These are phyloP conservation scores for Drosophila meridionalis DNA, from an alignment of 2,888 invertebrate genomes.

Conservation along the genomic window DNA sequence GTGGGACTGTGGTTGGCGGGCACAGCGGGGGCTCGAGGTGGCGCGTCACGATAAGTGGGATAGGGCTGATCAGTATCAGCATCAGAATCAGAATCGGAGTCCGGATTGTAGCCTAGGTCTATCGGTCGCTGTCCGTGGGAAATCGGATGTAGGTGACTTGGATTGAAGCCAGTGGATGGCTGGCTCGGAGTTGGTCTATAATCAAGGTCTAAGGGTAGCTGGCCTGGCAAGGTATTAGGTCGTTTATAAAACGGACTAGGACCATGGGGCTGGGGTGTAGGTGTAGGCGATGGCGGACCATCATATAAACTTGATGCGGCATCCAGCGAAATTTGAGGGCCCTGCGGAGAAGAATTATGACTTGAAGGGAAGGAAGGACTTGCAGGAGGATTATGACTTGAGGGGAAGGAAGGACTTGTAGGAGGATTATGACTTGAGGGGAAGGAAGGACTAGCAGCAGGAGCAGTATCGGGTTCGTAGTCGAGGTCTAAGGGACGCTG, in stretches of 20 bases:
- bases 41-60: background rate
- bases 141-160: background rate
- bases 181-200: slow-evolving; percentile 14
- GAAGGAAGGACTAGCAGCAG: background rate
- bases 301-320: slow-evolving; percentile 45
- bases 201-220: slow-evolving; percentile 43
- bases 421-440: slow-evolving; percentile 18
- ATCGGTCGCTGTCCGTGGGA: slow-evolving; percentile 40
- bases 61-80: slow-evolving; percentile 10
- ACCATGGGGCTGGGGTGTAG: background rate
- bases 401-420: background rate
- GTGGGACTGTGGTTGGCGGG: slow-evolving; percentile 27
- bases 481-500: slow-evolving; percentile 42
- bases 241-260: background rate
- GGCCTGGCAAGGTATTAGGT: slow-evolving; percentile 16
- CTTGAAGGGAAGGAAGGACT: background rate
- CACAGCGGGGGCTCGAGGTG: background rate
- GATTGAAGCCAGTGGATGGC: background rate
- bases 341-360: slow-evolving; percentile 13
- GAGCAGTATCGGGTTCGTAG: slow-evolving; percentile 28
- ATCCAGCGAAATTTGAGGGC: background rate
- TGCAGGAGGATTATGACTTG: slow-evolving; percentile 7
- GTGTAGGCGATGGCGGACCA: slow-evolving; percentile 60
- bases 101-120: slow-evolving; percentile 36
- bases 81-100: slow-evolving; percentile 11